Evolutionary conservation across 2,888 invertebrate genomes (phyloP).

Genomic region (Synergus japonicus): DNA sequence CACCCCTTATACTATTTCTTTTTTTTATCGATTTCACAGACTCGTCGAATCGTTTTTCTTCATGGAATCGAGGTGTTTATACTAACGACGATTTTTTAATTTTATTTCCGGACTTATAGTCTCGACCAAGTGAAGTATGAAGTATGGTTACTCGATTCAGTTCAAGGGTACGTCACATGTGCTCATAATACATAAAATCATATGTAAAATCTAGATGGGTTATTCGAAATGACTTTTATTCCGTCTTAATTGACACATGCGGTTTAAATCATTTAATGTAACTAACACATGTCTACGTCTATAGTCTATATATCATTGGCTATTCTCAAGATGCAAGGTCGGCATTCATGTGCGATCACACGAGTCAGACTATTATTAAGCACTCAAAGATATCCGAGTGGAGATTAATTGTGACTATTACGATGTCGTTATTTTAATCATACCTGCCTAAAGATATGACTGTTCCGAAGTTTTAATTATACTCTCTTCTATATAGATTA

Average conservation of each 20-base stretch:
- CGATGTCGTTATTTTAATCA: conserved; percentile 27
- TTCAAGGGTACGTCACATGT: conserved; percentile 21
- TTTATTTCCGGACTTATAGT: conserved; percentile 25
- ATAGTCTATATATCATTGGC: not conserved
- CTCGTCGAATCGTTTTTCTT: not conserved
- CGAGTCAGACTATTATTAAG: conserved; percentile 37
- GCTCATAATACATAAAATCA: conserved; percentile 9
- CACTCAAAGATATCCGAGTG: conserved; percentile 9
- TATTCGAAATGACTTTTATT: conserved; percentile 37
- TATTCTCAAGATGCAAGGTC: conserved; percentile 41
- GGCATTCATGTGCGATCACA: conserved; percentile 23
- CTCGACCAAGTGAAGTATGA: conserved; percentile 8
- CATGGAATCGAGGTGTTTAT: not conserved
- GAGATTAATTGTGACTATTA: conserved; percentile 25
- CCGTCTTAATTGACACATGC: conserved; percentile 40
- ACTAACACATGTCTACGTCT: conserved; percentile 6
- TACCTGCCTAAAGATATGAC: conserved; percentile 15
- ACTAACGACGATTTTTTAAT: conserved; percentile 1
- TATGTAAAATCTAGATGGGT: conserved; percentile 18
- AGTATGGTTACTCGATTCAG: conserved; percentile 34
- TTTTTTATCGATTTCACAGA: not conserved
- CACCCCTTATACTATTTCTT: not conserved
- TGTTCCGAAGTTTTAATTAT: conserved; percentile 15
- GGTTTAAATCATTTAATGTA: conserved; percentile 36
- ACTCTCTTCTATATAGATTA: not conserved